These are phyloP conservation scores for Suricata suricatta DNA, from an alignment of 2,113 vertebrate species.

Conservation along the genomic window DNA sequence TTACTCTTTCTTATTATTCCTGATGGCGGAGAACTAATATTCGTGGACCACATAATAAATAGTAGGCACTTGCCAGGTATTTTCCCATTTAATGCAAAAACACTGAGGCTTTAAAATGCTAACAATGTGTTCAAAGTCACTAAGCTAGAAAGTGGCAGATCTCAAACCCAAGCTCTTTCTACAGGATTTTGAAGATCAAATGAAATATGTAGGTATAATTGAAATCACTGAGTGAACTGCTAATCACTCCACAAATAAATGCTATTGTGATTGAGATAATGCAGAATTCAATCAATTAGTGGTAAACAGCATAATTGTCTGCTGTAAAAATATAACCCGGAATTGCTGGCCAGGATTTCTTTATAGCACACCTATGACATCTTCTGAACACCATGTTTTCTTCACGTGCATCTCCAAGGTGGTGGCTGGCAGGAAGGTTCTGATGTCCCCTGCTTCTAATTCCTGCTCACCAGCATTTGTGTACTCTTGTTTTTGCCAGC, in stretches of 20 bases:
- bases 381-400: not conserved
- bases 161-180: not conserved
- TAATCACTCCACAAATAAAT: slow-evolving; percentile 31
- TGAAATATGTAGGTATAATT: slow-evolving; percentile 22
- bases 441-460: not conserved
- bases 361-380: not conserved
- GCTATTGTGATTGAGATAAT: slow-evolving; percentile 25
- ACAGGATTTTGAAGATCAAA: not conserved
- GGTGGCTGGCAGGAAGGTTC: too few relatives aligned
- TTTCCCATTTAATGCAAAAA: not conserved
- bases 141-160: not conserved
- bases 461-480: not conserved
- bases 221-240: slow-evolving; percentile 32
- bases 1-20: not conserved
- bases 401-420: not conserved
- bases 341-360: not conserved
- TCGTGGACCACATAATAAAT: slow-evolving; percentile 11
- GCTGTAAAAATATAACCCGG: not conserved
- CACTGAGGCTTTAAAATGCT: not conserved
- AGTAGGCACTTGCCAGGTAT: not conserved
- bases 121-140: not conserved
- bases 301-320: not conserved
- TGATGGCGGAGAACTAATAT: slow-evolving; percentile 12
- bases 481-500: not conserved
- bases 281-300: slow-evolving; percentile 7